Evolutionary conservation across 1,140 invertebrate species (phyloP), one percentile per base, ranked within the genome.

Genomic region (Drosophila nigromelanica): DNA sequence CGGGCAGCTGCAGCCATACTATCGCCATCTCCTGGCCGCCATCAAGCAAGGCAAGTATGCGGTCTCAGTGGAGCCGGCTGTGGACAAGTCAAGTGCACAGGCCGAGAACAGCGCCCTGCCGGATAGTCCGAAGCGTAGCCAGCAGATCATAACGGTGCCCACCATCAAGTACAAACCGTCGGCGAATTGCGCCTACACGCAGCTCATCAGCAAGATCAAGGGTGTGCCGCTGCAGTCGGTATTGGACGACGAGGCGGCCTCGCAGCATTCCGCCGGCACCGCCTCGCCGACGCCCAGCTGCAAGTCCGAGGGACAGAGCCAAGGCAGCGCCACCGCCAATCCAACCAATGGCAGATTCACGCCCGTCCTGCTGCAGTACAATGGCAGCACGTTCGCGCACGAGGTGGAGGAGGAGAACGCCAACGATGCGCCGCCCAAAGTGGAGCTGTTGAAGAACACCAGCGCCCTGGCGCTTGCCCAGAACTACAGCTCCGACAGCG

Each of bases 1-100:
- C 73, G 95, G 97, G 64, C 87, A 93, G 0, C 92, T 99, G 14
- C 95, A 99, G 93, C 95, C 95, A 1, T 99, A 99, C 93, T 99
- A 99, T 92, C 96, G 96, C 75, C 95, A 96, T 90, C 90, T 99
- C 1, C 93, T 98, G 15, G 93, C 93, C 10, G 94, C 96, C 5
- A 97, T 99, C 52, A 97, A 98, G 91, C 93, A 94, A 75, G 96
- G 96, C 39, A 95, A 95, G 80, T 98, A 97, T 90, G 94, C 94
- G 67, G 92, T 78, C 0, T 42, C 66, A 0, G 40, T 37, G 0
- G 67, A 68, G 6, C 90, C 35, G 92, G 93, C 90, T 92, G 62
- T 87, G 92, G 55, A 70, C 7, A 60, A 47, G 6, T 7, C 6
- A 92, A 93, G 75, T 91, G 93, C 90, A 91, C 93, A 91, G 91